Evolutionary conservation across 2,888 invertebrate genomes (phyloP).

Genomic region (Serrognathus titanus): DNA sequence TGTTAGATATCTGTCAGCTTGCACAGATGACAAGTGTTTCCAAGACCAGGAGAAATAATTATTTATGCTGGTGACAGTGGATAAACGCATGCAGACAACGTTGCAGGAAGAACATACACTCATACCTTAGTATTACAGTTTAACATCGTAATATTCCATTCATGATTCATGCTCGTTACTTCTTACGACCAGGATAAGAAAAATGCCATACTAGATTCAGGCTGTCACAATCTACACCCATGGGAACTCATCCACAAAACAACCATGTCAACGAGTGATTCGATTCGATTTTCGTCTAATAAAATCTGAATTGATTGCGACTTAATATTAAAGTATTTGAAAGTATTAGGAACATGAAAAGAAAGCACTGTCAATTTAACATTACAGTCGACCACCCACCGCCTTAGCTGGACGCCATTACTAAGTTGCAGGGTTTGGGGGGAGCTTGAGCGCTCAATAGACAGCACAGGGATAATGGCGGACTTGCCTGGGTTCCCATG

Average conservation of each 20-base stretch:
- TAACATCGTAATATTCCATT: conserved; percentile 29
- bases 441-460: conserved; percentile 26
- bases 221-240: conserved; percentile 39
- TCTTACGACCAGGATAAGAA: conserved; percentile 31
- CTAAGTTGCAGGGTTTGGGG: conserved; percentile 28
- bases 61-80: conserved; percentile 13
- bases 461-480: conserved; percentile 16
- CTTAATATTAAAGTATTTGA: conserved; percentile 29
- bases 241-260: conserved; percentile 22
- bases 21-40: conserved; percentile 1
- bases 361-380: conserved; percentile 43
- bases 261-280: conserved; percentile 23
- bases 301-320: conserved; percentile 19
- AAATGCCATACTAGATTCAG: conserved; percentile 35
- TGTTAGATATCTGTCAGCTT: too few relatives aligned
- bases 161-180: conserved; percentile 32
- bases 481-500: conserved; percentile 17
- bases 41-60: conserved; percentile 10
- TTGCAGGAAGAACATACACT: conserved; percentile 2
- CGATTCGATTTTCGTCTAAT: conserved; percentile 10
- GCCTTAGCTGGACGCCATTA: conserved; percentile 48
- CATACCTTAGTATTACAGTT: conserved; percentile 31
- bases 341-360: conserved; percentile 35
- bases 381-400: conserved; percentile 47
- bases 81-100: conserved; percentile 1